phyloP scores from a whole-genome alignment of 2,113 vertebrate genomes.

The Toxotes chatareus region DNA sequence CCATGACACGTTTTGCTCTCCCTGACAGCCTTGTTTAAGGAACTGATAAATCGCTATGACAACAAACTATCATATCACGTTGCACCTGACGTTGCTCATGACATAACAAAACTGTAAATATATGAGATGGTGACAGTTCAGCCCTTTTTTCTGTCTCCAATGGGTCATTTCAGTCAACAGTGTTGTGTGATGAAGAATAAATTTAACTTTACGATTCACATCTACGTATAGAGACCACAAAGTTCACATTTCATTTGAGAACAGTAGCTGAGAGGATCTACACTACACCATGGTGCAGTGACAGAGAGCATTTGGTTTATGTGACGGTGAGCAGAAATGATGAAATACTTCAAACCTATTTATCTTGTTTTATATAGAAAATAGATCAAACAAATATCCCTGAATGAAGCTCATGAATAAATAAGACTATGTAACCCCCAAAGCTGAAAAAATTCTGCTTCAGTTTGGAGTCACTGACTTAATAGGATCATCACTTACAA shows the following conservation, averaged over 20 bases:
- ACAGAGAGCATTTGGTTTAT: neutral
- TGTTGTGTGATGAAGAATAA: constrained; percentile 10
- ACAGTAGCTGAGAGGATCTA: neutral
- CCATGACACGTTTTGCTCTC: neutral
- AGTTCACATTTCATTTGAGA: constrained; percentile 49
- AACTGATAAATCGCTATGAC: constrained; percentile 3
- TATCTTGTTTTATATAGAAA: neutral
- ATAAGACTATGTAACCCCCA: constrained; percentile 8
- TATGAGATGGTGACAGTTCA: neutral
- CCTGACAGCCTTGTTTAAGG: neutral
- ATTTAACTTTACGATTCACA: constrained; percentile 31
- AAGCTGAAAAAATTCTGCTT: constrained; percentile 4
- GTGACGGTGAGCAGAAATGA: neutral
- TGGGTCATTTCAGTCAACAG: neutral
- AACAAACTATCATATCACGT: neutral
- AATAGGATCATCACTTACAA: neutral
- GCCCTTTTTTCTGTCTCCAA: neutral
- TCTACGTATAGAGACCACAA: constrained; percentile 8
- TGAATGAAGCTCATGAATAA: neutral
- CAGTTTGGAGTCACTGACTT: neutral
- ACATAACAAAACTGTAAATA: neutral
- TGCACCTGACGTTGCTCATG: neutral
- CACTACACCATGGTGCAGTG: neutral
- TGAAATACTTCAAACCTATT: neutral
- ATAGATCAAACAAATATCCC: neutral